phyloP scores from a whole-genome alignment of 2,797 vertebrate genomes.

The Kryptolebias ocellatus region DNA sequence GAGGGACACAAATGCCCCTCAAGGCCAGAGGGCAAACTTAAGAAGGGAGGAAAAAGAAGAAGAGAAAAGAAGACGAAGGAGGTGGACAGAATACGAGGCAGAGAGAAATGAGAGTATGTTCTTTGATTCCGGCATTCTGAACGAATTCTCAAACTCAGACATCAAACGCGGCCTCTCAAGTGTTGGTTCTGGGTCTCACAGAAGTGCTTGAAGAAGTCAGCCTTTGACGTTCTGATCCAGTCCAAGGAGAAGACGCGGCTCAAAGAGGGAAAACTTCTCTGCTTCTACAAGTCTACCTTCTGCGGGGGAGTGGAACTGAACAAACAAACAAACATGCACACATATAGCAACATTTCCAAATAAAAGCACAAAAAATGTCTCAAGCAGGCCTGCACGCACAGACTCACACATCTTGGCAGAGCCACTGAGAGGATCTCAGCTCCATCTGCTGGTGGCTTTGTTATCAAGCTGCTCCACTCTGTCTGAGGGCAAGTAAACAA shows the following conservation, averaged over 20 bases:
- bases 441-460: constrained; percentile 72
- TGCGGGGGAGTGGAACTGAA: background rate
- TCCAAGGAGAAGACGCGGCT: constrained; percentile 52
- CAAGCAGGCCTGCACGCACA: constrained; percentile 13
- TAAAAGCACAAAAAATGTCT: background rate
- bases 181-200: constrained; percentile 36
- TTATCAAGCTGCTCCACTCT: constrained; percentile 41
- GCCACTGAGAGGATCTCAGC: constrained; percentile 68
- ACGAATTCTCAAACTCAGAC: constrained; percentile 34
- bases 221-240: constrained; percentile 37
- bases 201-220: constrained; percentile 44
- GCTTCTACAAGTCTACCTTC: constrained; percentile 10
- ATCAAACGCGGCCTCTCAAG: constrained; percentile 14
- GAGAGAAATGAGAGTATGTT: constrained; percentile 27
- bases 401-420: constrained; percentile 35
- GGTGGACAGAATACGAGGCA: constrained; percentile 24
- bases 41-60: constrained; percentile 51
- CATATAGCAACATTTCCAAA: constrained; percentile 1
- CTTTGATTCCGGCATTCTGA: constrained; percentile 51
- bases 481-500: constrained; percentile 55
- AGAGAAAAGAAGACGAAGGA: constrained; percentile 26
- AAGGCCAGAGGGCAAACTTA: constrained; percentile 68
- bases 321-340: background rate
- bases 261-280: constrained; percentile 33
- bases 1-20: constrained; percentile 76